Base-by-base conservation (phyloP, 2,888 invertebrate genomes). In the Slavum lentiscoides region DNA sequence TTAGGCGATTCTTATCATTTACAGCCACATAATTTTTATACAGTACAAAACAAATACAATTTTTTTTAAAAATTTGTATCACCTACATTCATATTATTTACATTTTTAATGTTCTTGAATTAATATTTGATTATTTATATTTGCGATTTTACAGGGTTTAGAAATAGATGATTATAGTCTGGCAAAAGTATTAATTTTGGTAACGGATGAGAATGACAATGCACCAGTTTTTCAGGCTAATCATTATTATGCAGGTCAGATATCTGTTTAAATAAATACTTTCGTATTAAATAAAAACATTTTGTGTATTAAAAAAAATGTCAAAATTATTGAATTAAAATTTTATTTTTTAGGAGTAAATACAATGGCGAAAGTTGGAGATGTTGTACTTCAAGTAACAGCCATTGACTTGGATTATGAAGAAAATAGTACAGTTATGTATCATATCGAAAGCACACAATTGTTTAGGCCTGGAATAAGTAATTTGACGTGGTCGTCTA, bases 161-260 rank as follows among this genome's bases (percentile, higher is more conserved):
- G 74, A 83, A 83, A 87, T 87, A 80, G 88, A 88, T 64, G 93
- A 94, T 83, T 90, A 90, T 69, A 92, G 93, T 69, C 89, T 94
- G 23, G 92, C 93, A 0, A 90, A 90, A 76, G 92, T 95, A 1
- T 89, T 88, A 76, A 89, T 96, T 59, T 90, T 88, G 4, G 90
- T 97, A 8, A 88, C 92, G 39, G 96, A 96, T 85, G 91, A 93
- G 74, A 96, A 96, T 84, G 96, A 96, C 85, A 94, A 95, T 86
- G 90, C 91, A 8, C 96, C 96, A 0, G 88, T 89, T 62, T 94
- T 94, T 85, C 89, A 90, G 74, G 88, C 90, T 82, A 85, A 86
- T 30, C 87, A 90, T 74, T 92, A 92, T 84, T 91, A 91, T 85
- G 91, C 92, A 70, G 92, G 92, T 88, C 86, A 83, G 83, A 82